These are phyloP conservation scores for Ptychochromis oligacanthus DNA, from an alignment of 2,113 vertebrate genomes.

Conservation along the genomic window DNA sequence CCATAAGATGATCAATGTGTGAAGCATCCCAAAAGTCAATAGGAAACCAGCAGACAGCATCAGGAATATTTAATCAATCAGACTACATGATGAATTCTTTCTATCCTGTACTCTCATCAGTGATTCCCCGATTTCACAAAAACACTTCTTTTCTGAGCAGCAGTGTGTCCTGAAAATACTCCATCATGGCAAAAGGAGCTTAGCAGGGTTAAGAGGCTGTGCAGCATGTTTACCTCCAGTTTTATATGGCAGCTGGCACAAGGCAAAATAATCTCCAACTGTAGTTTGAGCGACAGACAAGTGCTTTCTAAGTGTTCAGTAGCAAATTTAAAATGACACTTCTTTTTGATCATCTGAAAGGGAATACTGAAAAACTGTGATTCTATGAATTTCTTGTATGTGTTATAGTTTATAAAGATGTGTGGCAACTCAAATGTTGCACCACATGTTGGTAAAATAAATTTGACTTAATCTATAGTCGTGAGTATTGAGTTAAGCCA, in stretches of 20 bases:
- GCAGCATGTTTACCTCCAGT: conserved; percentile 18
- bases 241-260: conserved; percentile 6
- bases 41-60: neutral
- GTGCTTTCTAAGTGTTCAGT: neutral
- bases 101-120: neutral
- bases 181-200: neutral
- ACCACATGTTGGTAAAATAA: neutral
- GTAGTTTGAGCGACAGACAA: neutral
- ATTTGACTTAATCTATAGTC: conserved; percentile 37
- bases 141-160: neutral
- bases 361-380: neutral
- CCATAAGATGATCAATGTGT: neutral
- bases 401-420: neutral
- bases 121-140: neutral
- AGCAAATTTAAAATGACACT: neutral
- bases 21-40: neutral
- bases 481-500: conserved; percentile 23
- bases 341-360: neutral
- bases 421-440: neutral
- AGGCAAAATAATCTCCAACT: conserved; percentile 8
- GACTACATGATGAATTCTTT: neutral
- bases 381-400: neutral
- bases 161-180: neutral
- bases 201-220: neutral
- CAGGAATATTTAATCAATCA: conserved; percentile 3